Conservation (phyloP, 2,797 vertebrate species). For the Morelia viridis region DNA sequence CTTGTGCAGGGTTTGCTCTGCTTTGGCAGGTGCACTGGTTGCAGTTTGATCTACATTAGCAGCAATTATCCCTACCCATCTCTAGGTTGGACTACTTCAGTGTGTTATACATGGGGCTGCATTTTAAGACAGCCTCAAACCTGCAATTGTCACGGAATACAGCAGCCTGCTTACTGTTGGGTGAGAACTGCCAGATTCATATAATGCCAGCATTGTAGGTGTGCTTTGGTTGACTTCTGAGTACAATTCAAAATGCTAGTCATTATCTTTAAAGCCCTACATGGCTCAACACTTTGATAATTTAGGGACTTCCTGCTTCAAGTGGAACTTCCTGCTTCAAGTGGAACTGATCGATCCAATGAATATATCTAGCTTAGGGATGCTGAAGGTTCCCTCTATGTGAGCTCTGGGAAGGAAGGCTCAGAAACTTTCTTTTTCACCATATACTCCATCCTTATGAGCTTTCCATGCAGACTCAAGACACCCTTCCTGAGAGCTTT, state of each 20-base stretch:
- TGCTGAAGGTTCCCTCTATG: not conserved
- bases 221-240: not conserved
- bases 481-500: not conserved
- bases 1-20: too few species aligned
- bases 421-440: not conserved
- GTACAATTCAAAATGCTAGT: not conserved
- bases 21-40: too few species aligned
- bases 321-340: not conserved
- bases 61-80: too few species aligned
- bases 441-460: not conserved
- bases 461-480: not conserved
- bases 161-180: too few species aligned
- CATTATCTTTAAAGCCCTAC: not conserved
- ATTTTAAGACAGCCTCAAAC: too few species aligned
- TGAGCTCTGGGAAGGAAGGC: not conserved
- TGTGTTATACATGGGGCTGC: too few species aligned
- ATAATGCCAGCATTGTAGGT: not conserved
- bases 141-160: too few species aligned
- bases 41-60: too few species aligned
- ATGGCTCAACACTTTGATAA: not conserved
- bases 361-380: not conserved
- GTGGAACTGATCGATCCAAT: not conserved
- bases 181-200: too few species aligned
- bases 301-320: not conserved
- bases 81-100: too few species aligned